Evolutionary conservation across 2,888 invertebrate species (phyloP), one percentile per base, ranked within the genome.

Genomic region (Synergus gifuensis): DNA sequence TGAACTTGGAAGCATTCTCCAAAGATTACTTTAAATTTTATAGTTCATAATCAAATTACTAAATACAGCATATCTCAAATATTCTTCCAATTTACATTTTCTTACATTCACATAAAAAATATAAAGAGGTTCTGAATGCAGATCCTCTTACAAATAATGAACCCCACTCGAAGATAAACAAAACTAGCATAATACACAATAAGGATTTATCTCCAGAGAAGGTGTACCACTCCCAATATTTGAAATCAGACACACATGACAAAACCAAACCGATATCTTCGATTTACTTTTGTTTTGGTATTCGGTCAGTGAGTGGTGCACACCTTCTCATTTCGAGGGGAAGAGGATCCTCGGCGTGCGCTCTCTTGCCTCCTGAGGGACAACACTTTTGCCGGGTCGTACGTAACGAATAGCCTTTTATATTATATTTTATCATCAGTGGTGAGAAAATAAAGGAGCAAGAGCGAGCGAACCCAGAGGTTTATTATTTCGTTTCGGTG

Each of bases 401-500:
- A 77, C 73, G 82, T 85, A 89, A 87, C 87, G 88, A 88, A 87
- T 86, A 87, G 87, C 84, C 86, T 88, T 89, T 87, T 87, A 88
- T 87, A 88, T 88, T 86, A 86, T 86, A 88, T 87, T 89, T 87
- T 85, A 89, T 88, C 87, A 87, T 87, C 83, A 82, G 79, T 79
- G 79, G 62, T 64, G 80, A 77, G 79, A 83, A 84, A 83, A 84
- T 67, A 79, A 78, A 81, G 64, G 76, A 81, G 69, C 58, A 73
- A 79, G 80, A 73, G 81, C 66, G 77, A 79, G 64, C 76, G 77
- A 78, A 77, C 73, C 82, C 80, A 80, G 83, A 73, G 81, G 82
- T 83, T 82, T 90, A 89, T 91, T 91, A 89, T 90, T 91, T 91
- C 89, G 89, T 90, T 90, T 89, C 87, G 88, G 89, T 88, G 86